Percentiles rank a stretch among this genome's conserved stretches.
These are phyloP conservation scores for Piaya cayana DNA, from an alignment of 2,113 vertebrate species.

Conservation along the genomic window DNA sequence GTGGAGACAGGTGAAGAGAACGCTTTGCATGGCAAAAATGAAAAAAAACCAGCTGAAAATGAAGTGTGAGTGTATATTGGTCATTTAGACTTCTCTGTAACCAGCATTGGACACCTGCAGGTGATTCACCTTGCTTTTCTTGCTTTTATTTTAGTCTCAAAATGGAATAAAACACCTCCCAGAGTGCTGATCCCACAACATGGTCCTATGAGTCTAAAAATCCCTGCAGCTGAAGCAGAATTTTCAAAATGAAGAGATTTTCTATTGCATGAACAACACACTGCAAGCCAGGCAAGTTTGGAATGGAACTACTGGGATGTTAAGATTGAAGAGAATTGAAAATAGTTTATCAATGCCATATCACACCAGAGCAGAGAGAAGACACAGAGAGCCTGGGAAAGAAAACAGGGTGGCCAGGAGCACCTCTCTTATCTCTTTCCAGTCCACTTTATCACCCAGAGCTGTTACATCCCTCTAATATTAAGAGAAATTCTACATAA, in stretches of 20 bases:
- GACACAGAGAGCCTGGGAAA: background rate
- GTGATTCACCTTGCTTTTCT: background rate
- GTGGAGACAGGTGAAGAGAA: background rate
- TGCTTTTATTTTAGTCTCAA: background rate
- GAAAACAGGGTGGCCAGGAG: background rate
- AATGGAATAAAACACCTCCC: background rate
- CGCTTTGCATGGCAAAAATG: fast-evolving
- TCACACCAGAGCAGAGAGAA: background rate
- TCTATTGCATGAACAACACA: background rate
- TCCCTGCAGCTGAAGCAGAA: background rate
- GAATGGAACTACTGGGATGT: background rate
- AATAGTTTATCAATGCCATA: background rate
- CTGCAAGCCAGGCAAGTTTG: background rate
- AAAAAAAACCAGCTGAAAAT: background rate
- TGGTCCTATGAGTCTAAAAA: background rate
- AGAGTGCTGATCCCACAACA: background rate
- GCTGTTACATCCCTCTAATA: background rate
- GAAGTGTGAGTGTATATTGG: background rate
- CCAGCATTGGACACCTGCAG: background rate
- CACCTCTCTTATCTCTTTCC: background rate
- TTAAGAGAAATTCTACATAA: background rate
- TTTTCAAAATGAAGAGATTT: background rate
- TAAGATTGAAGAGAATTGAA: background rate
- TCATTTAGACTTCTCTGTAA: background rate
- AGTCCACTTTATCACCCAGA: background rate